phyloP scores from a whole-genome alignment of 35 echinoderm and acorn worm species.

The Apostichopus parvimensis region DNA sequence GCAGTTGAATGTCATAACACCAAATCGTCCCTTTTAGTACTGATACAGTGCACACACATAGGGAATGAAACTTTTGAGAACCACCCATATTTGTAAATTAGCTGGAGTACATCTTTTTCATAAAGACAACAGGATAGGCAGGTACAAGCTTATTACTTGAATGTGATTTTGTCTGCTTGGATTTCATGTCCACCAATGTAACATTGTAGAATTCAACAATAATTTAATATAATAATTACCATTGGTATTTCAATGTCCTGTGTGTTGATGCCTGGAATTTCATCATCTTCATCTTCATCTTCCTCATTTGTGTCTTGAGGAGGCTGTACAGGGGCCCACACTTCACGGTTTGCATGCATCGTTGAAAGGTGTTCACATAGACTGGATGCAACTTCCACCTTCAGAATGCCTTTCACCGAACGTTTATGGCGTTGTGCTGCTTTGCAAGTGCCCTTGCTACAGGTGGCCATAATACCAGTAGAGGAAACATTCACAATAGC shows the following conservation, averaged over 20 bases:
- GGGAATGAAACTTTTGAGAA: background rate
- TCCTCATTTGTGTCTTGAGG: background rate
- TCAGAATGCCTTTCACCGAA: conserved; percentile 15
- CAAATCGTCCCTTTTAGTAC: no score
- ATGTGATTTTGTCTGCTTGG: background rate
- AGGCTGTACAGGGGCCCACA: background rate
- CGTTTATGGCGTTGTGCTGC: conserved; percentile 21
- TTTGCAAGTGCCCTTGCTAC: conserved; percentile 15
- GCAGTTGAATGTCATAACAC: no score
- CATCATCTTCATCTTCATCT: background rate
- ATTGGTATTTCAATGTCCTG: background rate
- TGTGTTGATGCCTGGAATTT: background rate
- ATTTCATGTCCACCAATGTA: background rate
- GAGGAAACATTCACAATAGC: conserved; percentile 10
- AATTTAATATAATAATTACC: background rate
- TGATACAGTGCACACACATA: no score
- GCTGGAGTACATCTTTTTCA: background rate
- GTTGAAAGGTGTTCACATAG: conserved; percentile 17
- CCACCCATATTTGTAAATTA: background rate
- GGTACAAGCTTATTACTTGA: background rate
- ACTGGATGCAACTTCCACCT: conserved; percentile 9
- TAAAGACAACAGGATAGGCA: background rate
- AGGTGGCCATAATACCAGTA: conserved; percentile 37
- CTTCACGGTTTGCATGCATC: conserved; percentile 24
- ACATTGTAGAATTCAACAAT: background rate